Evolutionary conservation across 1,140 invertebrate species (phyloP).

Genomic region (Drosophila mojavensis): DNA sequence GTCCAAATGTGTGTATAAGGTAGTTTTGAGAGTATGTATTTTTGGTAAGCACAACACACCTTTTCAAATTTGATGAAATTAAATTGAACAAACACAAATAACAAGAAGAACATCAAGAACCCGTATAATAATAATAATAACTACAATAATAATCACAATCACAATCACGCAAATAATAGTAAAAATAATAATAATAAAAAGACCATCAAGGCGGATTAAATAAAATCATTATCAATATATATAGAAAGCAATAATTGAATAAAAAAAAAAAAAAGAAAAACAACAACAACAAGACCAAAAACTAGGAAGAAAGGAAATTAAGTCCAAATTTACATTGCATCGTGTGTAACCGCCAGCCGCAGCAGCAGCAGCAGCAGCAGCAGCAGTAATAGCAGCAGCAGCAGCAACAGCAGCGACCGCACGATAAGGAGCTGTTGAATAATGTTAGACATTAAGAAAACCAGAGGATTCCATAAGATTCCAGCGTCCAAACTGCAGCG

Average conservation of each 20-base stretch:
- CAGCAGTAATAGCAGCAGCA: conserved; percentile 21
- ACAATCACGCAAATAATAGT: not conserved
- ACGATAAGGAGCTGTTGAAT: conserved; percentile 61
- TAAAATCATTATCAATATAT: too few relatives aligned
- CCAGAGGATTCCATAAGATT: conserved; percentile 75
- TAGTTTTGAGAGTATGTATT: conserved; percentile 46
- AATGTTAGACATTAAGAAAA: conserved; percentile 79
- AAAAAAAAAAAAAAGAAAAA: too few relatives aligned
- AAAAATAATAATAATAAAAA: too few relatives aligned
- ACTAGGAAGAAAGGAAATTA: not conserved
- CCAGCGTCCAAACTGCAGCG: conserved; percentile 66
- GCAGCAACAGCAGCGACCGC: conserved; percentile 14
- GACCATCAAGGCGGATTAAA: not conserved
- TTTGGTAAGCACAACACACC: conserved; percentile 43
- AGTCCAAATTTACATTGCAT: not conserved
- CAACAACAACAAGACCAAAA: not conserved
- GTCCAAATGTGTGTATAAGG: conserved; percentile 42
- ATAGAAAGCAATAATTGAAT: too few relatives aligned
- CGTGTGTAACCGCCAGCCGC: conserved; percentile 10
- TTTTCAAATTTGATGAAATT: conserved; percentile 28
- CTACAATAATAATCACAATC: not conserved
- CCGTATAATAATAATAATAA: conserved; percentile 2
- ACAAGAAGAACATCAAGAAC: conserved; percentile 17
- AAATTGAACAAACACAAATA: conserved; percentile 9
- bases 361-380: conserved; percentile 17